phyloP scores from a whole-genome alignment of 2,888 invertebrate genomes.

The Chaitophorus viminalis region DNA sequence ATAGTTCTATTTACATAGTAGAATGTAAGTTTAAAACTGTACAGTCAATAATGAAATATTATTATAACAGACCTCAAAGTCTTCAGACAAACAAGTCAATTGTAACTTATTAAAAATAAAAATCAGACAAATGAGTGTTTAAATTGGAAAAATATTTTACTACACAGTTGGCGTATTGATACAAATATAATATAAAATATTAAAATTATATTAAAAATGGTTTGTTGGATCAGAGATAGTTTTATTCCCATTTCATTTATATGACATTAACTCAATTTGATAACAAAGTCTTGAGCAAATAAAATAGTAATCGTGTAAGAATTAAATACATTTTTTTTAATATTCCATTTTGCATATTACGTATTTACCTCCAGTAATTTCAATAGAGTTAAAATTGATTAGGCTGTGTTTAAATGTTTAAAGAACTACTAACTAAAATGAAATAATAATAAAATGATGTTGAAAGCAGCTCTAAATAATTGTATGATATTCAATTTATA shows the following conservation, averaged over 20 bases:
- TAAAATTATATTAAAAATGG: slow-evolving; percentile 35
- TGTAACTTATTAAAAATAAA: slow-evolving; percentile 2
- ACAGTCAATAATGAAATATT: background rate
- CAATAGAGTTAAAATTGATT: slow-evolving; percentile 49
- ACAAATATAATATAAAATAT: slow-evolving; percentile 26
- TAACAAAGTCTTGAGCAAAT: slow-evolving; percentile 38
- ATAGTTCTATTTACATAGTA: background rate
- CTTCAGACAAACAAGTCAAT: background rate
- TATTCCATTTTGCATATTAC: slow-evolving; percentile 50
- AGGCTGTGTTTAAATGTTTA: slow-evolving; percentile 34
- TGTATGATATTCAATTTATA: slow-evolving; percentile 57
- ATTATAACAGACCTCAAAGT: background rate
- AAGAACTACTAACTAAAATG: slow-evolving; percentile 53
- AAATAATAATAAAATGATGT: slow-evolving; percentile 52
- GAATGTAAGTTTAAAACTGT: background rate
- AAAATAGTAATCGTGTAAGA: slow-evolving; percentile 37
- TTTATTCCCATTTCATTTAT: slow-evolving; percentile 25
- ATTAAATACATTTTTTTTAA: slow-evolving; percentile 47
- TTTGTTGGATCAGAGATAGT: background rate
- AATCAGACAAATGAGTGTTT: slow-evolving; percentile 9
- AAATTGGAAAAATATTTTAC: slow-evolving; percentile 28
- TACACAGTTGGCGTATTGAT: slow-evolving; percentile 26
- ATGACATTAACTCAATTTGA: slow-evolving; percentile 24
- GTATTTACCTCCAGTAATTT: slow-evolving; percentile 48
- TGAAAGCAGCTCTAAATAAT: slow-evolving; percentile 55